These are phyloP conservation scores for Petrolisthes cinctipes DNA, from an alignment of 2,888 invertebrate genomes.

Conservation along the genomic window DNA sequence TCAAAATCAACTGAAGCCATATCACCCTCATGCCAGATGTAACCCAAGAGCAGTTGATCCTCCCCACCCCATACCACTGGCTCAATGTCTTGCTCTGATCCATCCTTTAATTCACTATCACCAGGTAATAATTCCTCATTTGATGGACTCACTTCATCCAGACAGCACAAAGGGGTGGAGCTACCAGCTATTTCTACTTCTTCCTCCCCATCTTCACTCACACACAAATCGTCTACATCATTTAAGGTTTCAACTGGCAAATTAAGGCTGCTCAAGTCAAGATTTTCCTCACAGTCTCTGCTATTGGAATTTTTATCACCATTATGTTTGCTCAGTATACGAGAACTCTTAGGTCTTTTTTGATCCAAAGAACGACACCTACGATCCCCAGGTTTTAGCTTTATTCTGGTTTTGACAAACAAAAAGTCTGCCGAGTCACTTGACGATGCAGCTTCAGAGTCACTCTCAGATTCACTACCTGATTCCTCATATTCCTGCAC, in stretches of 20 bases:
- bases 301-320: background rate
- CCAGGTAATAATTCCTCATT: background rate
- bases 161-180: background rate
- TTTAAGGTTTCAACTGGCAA: conserved; percentile 15
- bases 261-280: conserved; percentile 43
- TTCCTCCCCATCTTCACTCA: conserved; percentile 8
- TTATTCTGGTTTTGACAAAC: conserved; percentile 55
- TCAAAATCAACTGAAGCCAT: conserved; percentile 60
- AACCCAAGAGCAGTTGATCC: conserved; percentile 45
- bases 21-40: conserved; percentile 58
- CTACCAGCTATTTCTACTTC: background rate
- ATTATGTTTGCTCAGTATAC: conserved; percentile 25
- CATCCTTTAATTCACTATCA: background rate
- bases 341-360: conserved; percentile 33
- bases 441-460: conserved; percentile 32
- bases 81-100: background rate
- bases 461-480: conserved; percentile 41
- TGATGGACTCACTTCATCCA: background rate
- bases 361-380: conserved; percentile 58
- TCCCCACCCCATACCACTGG: conserved; percentile 12
- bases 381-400: conserved; percentile 57
- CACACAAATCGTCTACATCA: background rate
- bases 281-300: conserved; percentile 28
- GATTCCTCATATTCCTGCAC: conserved; percentile 55
- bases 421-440: conserved; percentile 51